Conservation (phyloP, 2,113 vertebrate species). For the Cichladusa arquata region DNA sequence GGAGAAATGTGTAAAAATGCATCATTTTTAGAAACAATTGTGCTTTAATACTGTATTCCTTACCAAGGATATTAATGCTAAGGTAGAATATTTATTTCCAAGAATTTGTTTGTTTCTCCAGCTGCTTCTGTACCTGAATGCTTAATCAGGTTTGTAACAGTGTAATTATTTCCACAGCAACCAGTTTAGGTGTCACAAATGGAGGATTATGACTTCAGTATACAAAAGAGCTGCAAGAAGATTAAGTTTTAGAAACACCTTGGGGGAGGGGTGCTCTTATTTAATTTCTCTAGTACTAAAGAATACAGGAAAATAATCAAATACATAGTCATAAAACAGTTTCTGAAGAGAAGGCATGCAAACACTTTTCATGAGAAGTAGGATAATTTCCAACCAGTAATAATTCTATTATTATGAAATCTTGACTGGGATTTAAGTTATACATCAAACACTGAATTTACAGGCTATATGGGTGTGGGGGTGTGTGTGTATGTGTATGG, state of each 20-base stretch:
- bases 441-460: background rate
- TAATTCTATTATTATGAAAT: background rate
- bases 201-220: slow-evolving; percentile 10
- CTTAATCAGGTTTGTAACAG: slow-evolving; percentile 51
- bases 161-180: slow-evolving; percentile 35
- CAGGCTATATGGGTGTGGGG: background rate
- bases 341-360: background rate
- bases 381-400: background rate
- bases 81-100: background rate
- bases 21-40: background rate
- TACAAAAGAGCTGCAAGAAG: background rate
- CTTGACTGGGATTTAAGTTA: background rate
- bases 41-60: background rate
- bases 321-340: background rate
- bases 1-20: background rate
- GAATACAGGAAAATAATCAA: background rate
- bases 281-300: background rate
- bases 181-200: background rate
- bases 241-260: background rate
- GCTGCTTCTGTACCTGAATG: slow-evolving; percentile 23
- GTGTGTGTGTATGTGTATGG: background rate
- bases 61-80: background rate
- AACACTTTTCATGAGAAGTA: background rate
- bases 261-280: background rate
- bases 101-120: slow-evolving; percentile 10